Base-by-base conservation (phyloP, 2,113 vertebrate genomes). In the Oryzias celebensis region DNA sequence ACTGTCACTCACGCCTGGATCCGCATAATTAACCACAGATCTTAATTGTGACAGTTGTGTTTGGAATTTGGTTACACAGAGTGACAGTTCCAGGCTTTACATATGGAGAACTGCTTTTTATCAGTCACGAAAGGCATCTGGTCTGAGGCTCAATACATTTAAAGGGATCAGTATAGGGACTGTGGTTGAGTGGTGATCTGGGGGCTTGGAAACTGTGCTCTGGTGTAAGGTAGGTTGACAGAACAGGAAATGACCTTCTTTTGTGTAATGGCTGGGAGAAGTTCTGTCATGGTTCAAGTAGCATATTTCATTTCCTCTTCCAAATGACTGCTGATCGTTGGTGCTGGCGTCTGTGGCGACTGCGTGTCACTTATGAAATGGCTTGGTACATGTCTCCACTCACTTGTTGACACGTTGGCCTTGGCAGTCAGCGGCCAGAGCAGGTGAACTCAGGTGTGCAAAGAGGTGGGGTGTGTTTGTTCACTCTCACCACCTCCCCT, bases 391-490 rank as follows among this genome's bases (percentile, higher is more conserved):
- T 50, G 62, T 28, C 17, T 1, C 14, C 1, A 46, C 56, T 42
- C 68, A 78, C 66, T 70, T 82, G 81, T 45, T 82, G 78, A 82
- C 87, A 89, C 81, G 73, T 87, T 77, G 78, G 68, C 70, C 80
- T 69, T 72, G 65, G 60, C 72, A 71, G 82, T 72, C 55, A 42
- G 66, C 70, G 71, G 20, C 67, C 17, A 3, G 56, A 68, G 70
- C 60, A 80, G 78, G 81, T 84, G 75, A 26, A 48, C 71, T 73
- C 71, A 83, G 80, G 77, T 83, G 77, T 83, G 65, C 62, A 62
- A 50, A 7, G 31, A 65, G 67, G 83, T 73, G 81, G 75, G 83
- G 78, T 60, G 54, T 88, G 83, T 89, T 87, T 87, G 66, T 87
- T 83, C 66, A 5, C 52, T 5, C 64, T 60, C 65, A 66, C 63